Conservation (phyloP, 2,888 invertebrate species). For the Dicyrtoma fusca region DNA sequence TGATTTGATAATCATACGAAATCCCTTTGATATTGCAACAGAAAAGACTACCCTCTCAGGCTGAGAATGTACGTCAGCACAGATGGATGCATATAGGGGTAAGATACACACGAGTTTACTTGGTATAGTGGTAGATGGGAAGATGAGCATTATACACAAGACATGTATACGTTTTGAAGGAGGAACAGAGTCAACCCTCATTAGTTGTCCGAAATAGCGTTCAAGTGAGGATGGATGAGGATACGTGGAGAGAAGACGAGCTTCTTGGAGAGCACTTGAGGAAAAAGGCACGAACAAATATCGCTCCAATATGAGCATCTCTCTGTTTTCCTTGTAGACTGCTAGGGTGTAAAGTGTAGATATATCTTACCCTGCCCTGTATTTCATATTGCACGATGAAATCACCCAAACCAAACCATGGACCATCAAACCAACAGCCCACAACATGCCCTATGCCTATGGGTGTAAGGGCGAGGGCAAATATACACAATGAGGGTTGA, state of each 20-base stretch:
- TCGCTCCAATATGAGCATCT: conserved; percentile 25
- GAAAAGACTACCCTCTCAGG: not conserved
- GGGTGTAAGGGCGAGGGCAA: not conserved
- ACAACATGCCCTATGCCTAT: not conserved
- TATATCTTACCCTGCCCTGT: conserved; percentile 4
- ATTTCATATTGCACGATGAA: not conserved
- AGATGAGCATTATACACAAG: too few relatives aligned
- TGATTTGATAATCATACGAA: conserved; percentile 16
- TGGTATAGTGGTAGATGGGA: not conserved
- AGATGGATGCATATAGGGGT: not conserved
- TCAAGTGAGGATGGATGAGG: conserved; percentile 23
- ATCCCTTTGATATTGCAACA: not conserved
- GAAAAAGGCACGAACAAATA: conserved; percentile 22
- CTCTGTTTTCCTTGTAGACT: conserved; percentile 25
- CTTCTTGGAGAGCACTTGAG: conserved; percentile 23
- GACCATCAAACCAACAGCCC: not conserved
- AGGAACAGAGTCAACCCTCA: conserved; percentile 16
- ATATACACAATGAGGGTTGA: conserved; percentile 15
- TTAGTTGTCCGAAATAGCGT: conserved; percentile 28
- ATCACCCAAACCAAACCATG: not conserved
- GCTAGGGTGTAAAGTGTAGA: not conserved
- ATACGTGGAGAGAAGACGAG: conserved; percentile 11
- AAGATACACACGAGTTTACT: not conserved
- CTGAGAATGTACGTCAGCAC: not conserved
- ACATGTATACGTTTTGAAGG: too few relatives aligned